Conservation (phyloP, 2,888 invertebrate species). For the Ophion slaviceki region DNA sequence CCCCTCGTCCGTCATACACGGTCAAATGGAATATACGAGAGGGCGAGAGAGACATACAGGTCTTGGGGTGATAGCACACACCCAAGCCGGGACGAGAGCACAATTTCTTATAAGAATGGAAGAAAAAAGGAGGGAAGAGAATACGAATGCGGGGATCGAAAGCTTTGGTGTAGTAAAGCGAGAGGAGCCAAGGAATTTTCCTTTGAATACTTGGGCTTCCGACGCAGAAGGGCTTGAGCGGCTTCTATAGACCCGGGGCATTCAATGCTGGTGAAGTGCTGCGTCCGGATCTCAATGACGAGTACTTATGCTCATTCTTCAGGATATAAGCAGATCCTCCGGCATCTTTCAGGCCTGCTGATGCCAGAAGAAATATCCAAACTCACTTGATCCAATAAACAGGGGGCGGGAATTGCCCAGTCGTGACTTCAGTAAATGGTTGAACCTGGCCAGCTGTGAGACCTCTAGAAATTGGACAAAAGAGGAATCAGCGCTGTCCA, state of each 20-base stretch:
- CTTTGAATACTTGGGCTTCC: not conserved
- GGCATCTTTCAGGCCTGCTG: not conserved
- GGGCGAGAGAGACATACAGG: not conserved
- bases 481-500: no score
- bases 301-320: not conserved
- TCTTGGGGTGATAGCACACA: not conserved
- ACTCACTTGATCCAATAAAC: not conserved
- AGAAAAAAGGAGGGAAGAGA: not conserved
- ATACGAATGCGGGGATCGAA: not conserved
- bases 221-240: not conserved
- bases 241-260: not conserved
- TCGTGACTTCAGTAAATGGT: no score
- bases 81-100: not conserved
- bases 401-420: not conserved
- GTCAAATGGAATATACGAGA: constrained; percentile 6
- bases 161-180: not conserved
- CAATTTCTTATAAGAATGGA: not conserved
- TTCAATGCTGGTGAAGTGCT: not conserved
- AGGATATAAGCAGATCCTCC: not conserved
- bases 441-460: no score
- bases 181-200: not conserved
- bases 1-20: not conserved
- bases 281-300: not conserved
- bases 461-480: no score
- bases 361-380: not conserved